These are phyloP conservation scores for Neosilurus hyrtlii DNA, from an alignment of 2,797 vertebrate genomes.

Conservation along the genomic window DNA sequence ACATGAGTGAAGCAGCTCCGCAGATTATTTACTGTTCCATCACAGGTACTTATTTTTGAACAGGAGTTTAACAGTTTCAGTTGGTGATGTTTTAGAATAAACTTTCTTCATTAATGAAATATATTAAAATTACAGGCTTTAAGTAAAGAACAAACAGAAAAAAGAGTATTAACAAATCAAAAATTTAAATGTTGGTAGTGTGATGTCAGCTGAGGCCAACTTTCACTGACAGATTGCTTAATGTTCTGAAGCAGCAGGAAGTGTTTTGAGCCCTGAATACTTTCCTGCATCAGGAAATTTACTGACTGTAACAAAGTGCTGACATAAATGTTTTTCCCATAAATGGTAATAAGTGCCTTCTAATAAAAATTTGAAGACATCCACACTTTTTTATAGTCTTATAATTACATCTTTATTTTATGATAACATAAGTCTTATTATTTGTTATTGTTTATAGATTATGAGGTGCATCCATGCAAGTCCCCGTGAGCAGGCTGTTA, in stretches of 20 bases:
- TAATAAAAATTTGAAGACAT: background rate
- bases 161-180: no score
- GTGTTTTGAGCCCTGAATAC: background rate
- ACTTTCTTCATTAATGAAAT: no score
- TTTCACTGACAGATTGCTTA: background rate
- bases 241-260: background rate
- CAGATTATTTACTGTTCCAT: constrained; percentile 89
- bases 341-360: background rate
- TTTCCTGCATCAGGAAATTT: background rate
- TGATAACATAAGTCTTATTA: background rate
- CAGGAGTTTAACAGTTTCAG: background rate
- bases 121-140: background rate
- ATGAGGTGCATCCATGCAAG: background rate
- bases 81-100: background rate
- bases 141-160: background rate
- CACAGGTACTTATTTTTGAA: constrained; percentile 76
- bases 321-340: background rate
- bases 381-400: background rate
- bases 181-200: background rate
- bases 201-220: no score
- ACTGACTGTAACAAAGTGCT: background rate
- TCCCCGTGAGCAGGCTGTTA: background rate
- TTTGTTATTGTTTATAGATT: background rate
- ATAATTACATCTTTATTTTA: background rate
- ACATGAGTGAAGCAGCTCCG: constrained; percentile 78